phyloP scores from a whole-genome alignment of 2,888 invertebrate genomes.

The Yponomeuta cagnagella region DNA sequence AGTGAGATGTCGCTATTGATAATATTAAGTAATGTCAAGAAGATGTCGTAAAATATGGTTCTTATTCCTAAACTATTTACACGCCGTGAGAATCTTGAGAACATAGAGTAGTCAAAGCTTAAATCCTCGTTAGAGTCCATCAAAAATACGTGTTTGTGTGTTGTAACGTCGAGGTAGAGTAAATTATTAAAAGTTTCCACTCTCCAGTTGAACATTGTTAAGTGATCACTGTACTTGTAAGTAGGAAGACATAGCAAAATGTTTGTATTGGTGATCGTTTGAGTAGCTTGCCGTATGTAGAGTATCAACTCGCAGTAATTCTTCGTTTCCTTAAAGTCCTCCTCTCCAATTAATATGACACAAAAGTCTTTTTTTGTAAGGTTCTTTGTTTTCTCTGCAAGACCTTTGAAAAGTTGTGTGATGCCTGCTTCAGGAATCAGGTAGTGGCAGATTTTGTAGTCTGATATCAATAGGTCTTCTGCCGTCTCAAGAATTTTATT shows the following conservation, averaged over 20 bases:
- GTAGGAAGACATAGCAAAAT: not conserved
- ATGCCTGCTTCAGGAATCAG: not conserved
- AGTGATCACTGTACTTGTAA: not conserved
- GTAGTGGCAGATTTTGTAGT: not conserved
- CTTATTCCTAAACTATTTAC: not conserved
- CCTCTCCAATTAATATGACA: not conserved
- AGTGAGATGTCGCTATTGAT: too few relatives aligned
- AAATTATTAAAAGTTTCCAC: slow-evolving; percentile 1
- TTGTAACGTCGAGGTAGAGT: not conserved
- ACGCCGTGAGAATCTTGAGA: not conserved
- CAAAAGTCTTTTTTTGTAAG: not conserved
- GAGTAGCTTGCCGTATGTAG: not conserved
- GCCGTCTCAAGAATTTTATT: too few relatives aligned
- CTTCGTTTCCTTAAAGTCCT: not conserved
- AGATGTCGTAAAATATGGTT: not conserved
- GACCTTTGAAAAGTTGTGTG: not conserved
- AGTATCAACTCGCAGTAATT: not conserved
- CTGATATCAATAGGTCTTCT: too few relatives aligned
- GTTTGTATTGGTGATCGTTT: not conserved
- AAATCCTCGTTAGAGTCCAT: not conserved
- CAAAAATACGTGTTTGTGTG: not conserved
- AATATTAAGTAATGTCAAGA: too few relatives aligned
- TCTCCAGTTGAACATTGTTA: not conserved
- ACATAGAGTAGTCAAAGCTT: not conserved
- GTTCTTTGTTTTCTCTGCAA: not conserved